These are phyloP conservation scores for Cephonodes hylas DNA, from an alignment of 2,888 invertebrate genomes.

Conservation along the genomic window DNA sequence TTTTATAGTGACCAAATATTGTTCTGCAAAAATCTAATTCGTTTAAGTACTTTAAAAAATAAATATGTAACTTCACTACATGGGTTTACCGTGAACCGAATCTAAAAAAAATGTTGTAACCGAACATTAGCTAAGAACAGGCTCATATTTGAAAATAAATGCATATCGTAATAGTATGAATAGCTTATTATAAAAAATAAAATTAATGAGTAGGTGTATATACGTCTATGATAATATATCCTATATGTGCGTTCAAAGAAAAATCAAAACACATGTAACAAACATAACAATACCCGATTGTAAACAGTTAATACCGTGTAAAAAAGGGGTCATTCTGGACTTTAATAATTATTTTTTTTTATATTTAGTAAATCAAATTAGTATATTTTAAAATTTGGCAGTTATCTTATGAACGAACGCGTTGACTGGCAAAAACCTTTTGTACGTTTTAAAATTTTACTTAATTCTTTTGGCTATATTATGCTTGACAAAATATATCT, in stretches of 20 bases:
- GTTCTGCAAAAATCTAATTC: too few species aligned
- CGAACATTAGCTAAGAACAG: slow-evolving; percentile 44
- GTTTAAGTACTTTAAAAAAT: too few species aligned
- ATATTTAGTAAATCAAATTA: not conserved
- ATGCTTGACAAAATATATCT: too few species aligned
- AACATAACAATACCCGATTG: too few species aligned
- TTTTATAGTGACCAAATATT: too few species aligned
- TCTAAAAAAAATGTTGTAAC: too few species aligned
- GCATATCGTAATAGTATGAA: not conserved
- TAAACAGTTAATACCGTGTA: not conserved
- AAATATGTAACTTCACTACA: not conserved
- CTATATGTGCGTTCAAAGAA: not conserved
- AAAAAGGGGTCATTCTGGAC: not conserved
- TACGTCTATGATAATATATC: not conserved
- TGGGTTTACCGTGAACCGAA: too few species aligned
- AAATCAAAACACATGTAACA: not conserved
- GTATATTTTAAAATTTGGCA: not conserved
- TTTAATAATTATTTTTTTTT: not conserved
- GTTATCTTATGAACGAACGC: not conserved
- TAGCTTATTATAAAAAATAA: not conserved
- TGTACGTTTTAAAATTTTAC: slow-evolving; percentile 1
- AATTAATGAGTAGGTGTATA: not conserved
- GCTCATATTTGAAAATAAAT: slow-evolving; percentile 42
- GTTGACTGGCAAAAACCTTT: not conserved
- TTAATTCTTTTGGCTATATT: not conserved